Evolutionary conservation across 2,113 vertebrate species (phyloP).

Genomic region (Caretta caretta): DNA sequence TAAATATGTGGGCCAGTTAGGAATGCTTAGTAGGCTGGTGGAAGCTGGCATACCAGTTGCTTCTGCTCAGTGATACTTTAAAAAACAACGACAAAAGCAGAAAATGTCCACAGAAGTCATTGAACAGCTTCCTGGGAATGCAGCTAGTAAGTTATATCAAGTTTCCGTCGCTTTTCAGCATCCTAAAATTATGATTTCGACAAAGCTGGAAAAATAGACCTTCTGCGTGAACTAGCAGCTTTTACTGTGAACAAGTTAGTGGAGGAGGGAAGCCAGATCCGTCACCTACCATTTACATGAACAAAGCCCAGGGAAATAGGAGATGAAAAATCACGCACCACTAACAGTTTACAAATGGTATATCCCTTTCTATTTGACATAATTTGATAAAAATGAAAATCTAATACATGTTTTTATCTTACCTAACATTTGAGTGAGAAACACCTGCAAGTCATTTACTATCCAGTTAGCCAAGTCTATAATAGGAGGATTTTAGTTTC

Average conservation of each 20-base stretch:
- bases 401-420: not conserved
- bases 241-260: not conserved
- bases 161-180: not conserved
- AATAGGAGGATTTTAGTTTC: conserved; percentile 5
- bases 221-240: not conserved
- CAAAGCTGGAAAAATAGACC: not conserved
- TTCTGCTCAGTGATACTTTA: not conserved
- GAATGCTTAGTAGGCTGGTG: not conserved
- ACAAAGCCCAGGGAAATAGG: not conserved
- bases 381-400: not conserved
- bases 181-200: not conserved
- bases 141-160: not conserved
- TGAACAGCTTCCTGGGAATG: not conserved
- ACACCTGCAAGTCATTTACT: conserved; percentile 41
- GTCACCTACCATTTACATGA: not conserved
- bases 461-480: not conserved
- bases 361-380: not conserved
- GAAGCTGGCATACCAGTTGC: not conserved
- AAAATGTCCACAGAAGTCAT: not conserved
- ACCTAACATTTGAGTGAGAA: conserved; percentile 22
- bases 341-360: conserved; percentile 5
- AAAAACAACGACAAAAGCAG: not conserved
- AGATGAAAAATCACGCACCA: conserved; percentile 25
- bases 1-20: not conserved
- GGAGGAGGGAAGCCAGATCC: not conserved